Percentiles rank a stretch among this genome's conserved stretches.
Conservation (phyloP, 1,140 invertebrate genomes). For the Lordiphosa stackelbergi region DNA sequence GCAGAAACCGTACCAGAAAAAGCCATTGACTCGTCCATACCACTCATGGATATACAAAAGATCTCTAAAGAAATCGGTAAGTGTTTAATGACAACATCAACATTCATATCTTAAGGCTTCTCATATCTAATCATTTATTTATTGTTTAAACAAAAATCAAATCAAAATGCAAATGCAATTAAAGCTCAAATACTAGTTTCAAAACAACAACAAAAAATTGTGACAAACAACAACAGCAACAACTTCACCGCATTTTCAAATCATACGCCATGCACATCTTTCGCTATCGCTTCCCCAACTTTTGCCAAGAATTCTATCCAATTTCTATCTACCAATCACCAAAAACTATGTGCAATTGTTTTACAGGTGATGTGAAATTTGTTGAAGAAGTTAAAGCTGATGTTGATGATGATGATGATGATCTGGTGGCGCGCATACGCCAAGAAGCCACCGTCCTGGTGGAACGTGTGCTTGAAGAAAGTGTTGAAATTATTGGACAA, state of each 20-base stretch:
- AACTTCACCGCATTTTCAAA: slow-evolving; percentile 51
- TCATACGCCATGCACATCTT: slow-evolving; percentile 34
- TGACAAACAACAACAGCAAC: slow-evolving; percentile 31
- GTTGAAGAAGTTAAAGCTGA: slow-evolving; percentile 63
- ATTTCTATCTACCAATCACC: slow-evolving; percentile 56
- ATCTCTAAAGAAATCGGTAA: slow-evolving; percentile 47
- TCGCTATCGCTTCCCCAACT: slow-evolving; percentile 32
- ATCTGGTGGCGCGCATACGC: slow-evolving; percentile 61
- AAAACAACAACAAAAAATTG: too few relatives aligned
- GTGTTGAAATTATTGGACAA: slow-evolving; percentile 68
- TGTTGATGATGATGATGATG: slow-evolving; percentile 43
- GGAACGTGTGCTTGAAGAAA: slow-evolving; percentile 74
- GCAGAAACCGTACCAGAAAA: slow-evolving; percentile 61
- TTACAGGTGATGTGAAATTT: slow-evolving; percentile 70
- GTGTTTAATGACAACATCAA: neutral
- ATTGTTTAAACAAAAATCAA: slow-evolving; percentile 29
- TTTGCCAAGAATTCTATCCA: slow-evolving; percentile 34
- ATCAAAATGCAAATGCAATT: slow-evolving; percentile 62
- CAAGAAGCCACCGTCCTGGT: slow-evolving; percentile 74
- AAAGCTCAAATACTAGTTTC: slow-evolving; percentile 58
- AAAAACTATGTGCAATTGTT: slow-evolving; percentile 60
- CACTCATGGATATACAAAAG: slow-evolving; percentile 24
- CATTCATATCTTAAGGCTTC: slow-evolving; percentile 19
- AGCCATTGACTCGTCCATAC: slow-evolving; percentile 40
- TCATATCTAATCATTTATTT: slow-evolving; percentile 21